Evolutionary conservation across 2,113 vertebrate species (phyloP), one percentile per base, ranked within the genome.

Genomic region (Pluvialis apricaria): DNA sequence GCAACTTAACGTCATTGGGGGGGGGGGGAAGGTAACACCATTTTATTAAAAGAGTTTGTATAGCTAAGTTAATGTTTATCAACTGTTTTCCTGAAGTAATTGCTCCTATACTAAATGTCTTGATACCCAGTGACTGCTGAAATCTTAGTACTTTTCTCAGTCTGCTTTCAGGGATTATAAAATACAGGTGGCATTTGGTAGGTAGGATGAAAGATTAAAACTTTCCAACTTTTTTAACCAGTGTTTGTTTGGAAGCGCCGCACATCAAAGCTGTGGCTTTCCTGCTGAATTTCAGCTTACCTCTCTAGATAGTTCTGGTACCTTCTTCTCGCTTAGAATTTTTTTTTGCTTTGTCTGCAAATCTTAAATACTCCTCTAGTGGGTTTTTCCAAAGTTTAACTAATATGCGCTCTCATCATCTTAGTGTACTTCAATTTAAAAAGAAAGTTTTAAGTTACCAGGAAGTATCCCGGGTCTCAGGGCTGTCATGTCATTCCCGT

Each of bases 201-300:
- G 57, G 71, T n/a, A 13, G 77, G 76, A 51, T 71, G 65, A 78
- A 87, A 86, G 60, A 47, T 83, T 71, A 42, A 71, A 82, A 44
- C 82, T 54, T 62, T 34, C 45, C 82, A 60, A 1, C 10, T 7
- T 77, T 57, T 62, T 34, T 0, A n/a, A n/a, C 42, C 10, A 5
- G 25, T 54, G 88, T 88, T 92, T 94, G 52, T 92, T 86, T 82
- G 71, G 75, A 69, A 90, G 79, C 62, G 11, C 10, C 45, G 47
- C 72, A 31, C 62, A 45, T 92, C 68, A 88, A 55, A 88, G 66
- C 86, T 90, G 81, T 26, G 84, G 13, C 71, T 86, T 86, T 62
- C 66, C 86, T 61, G 88, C 85, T 86, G 72, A 26, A 11, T 92
- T 94, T 89, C 72, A 66, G 49, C 29, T 73, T 52, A 15, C 40